A percentile compares a stretch with the other conserved stretches of the same genome.
Evolutionary conservation across 2,888 invertebrate genomes (phyloP).

Genomic region (Troides oblongomaculatus): DNA sequence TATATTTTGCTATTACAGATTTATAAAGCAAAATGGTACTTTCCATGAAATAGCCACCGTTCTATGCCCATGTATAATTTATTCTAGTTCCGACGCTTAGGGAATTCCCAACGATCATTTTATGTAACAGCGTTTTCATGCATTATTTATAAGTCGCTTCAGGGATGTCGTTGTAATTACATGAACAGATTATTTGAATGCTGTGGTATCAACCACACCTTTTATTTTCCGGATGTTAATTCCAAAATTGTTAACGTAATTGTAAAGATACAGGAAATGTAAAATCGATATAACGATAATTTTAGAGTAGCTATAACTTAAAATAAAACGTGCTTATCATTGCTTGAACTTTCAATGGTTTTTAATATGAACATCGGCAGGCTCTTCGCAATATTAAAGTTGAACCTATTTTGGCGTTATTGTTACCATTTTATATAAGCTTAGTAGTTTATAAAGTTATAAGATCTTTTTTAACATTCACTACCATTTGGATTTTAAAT

Average conservation of each 20-base stretch:
- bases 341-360: neutral
- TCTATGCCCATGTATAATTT: slow-evolving; percentile 15
- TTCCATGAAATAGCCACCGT: slow-evolving; percentile 10
- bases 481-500: neutral
- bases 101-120: slow-evolving; percentile 24
- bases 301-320: neutral
- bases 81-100: slow-evolving; percentile 21
- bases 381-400: neutral
- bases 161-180: slow-evolving; percentile 1
- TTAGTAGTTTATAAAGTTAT: neutral
- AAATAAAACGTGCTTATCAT: neutral
- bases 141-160: slow-evolving; percentile 21
- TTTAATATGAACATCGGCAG: neutral
- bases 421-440: no score
- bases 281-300: neutral
- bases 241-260: neutral
- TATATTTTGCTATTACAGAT: neutral
- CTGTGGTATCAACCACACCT: neutral
- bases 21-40: slow-evolving; percentile 8
- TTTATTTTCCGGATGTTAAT: neutral
- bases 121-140: slow-evolving; percentile 20
- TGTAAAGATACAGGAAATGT: neutral
- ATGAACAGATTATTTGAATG: neutral
- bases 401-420: neutral
- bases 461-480: no score